Conservation (phyloP, 2,797 vertebrate species). For the Phoxinus dragarum region DNA sequence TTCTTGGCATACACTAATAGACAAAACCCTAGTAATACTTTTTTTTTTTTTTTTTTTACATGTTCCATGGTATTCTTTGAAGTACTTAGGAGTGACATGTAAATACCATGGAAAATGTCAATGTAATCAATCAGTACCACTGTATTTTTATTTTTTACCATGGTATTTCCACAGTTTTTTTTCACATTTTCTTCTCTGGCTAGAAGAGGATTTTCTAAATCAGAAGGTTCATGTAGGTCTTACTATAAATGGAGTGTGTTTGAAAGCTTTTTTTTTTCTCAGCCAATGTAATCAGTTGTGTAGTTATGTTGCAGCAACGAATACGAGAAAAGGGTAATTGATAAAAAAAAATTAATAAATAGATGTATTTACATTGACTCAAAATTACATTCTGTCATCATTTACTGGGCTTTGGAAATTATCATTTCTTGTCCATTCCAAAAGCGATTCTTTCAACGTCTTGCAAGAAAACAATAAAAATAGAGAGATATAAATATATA, state of each 20-base stretch:
- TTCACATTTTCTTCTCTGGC: neutral
- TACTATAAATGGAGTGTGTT: conserved; percentile 5
- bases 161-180: neutral
- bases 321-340: neutral
- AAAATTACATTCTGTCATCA: neutral
- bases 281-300: conserved; percentile 4
- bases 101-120: neutral
- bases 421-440: neutral
- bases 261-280: neutral
- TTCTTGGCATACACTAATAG: neutral
- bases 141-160: neutral
- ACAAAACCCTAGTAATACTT: neutral
- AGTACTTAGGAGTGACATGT: neutral
- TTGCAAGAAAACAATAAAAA: neutral
- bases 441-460: neutral
- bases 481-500: conserved; percentile 36
- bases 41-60: neutral
- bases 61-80: neutral
- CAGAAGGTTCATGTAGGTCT: neutral
- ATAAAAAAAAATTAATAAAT: neutral
- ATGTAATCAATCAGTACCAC: neutral
- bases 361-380: conserved; percentile 10
- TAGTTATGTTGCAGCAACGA: conserved; percentile 12
- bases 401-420: neutral
- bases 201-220: conserved; percentile 13